These are phyloP conservation scores for Lamellibrachia luymesi DNA, from an alignment of 1,140 invertebrate species.

Conservation along the genomic window DNA sequence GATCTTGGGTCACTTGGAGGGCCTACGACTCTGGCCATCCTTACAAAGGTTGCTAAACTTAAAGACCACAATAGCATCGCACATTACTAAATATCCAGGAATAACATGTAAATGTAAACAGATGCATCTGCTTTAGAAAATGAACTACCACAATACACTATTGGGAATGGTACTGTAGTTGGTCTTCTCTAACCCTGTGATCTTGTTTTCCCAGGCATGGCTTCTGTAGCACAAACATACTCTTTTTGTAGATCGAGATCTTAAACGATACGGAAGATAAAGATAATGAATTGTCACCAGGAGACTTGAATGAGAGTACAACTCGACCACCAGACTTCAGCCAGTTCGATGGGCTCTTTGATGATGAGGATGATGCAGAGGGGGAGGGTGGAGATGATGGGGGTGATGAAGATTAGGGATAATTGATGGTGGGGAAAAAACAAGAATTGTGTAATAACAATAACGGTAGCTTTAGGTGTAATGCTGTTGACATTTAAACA, in stretches of 20 bases:
- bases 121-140: neutral
- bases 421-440: neutral
- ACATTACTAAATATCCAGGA: neutral
- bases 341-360: neutral
- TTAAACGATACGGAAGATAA: neutral
- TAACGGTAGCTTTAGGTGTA: neutral
- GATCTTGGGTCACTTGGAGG: too few relatives aligned
- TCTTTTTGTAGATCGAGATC: neutral
- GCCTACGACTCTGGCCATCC: too few relatives aligned
- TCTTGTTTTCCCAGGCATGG: neutral
- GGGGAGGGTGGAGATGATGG: neutral
- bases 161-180: neutral
- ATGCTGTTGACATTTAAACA: neutral
- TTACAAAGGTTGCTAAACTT: too few relatives aligned
- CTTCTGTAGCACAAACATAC: neutral
- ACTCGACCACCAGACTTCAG: neutral
- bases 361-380: neutral
- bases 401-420: neutral
- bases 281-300: neutral
- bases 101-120: neutral
- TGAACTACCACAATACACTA: too few relatives aligned
- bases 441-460: neutral
- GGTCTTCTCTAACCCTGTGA: neutral
- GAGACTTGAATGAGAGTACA: neutral
- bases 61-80: neutral